These are phyloP conservation scores for Picathartes gymnocephalus DNA, from an alignment of 2,113 vertebrate genomes.

Conservation along the genomic window DNA sequence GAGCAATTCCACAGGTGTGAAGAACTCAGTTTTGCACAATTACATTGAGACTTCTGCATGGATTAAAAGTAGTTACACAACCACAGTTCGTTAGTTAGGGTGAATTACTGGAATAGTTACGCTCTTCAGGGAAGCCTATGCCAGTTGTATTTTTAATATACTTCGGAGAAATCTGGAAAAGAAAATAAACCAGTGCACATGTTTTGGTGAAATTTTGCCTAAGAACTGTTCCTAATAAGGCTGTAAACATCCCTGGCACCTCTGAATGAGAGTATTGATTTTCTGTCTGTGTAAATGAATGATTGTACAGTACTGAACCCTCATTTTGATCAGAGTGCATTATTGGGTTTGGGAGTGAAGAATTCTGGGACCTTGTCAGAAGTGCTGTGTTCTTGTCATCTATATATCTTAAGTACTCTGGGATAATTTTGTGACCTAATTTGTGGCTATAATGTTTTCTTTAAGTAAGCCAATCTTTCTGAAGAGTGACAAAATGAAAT, in stretches of 20 bases:
- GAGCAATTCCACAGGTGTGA: conserved; percentile 89
- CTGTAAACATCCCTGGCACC: neutral
- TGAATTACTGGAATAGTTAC: neutral
- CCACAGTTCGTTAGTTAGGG: neutral
- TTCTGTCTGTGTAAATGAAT: neutral
- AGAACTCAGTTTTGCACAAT: neutral
- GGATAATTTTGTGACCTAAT: neutral
- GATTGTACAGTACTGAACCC: neutral
- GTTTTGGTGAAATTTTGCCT: neutral
- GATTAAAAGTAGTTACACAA: neutral
- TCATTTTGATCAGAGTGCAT: neutral
- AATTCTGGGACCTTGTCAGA: neutral
- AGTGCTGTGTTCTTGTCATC: neutral
- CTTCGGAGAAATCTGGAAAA: neutral
- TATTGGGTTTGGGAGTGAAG: neutral
- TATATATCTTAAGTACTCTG: neutral
- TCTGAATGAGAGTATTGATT: neutral
- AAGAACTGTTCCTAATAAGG: neutral
- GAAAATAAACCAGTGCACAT: neutral
- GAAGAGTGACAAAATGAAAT: neutral
- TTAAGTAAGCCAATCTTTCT: neutral
- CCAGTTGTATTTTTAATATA: neutral
- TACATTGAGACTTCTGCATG: neutral
- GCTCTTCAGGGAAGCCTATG: neutral
- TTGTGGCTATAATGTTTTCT: neutral